Evolutionary conservation across 2,888 invertebrate species (phyloP).

Genomic region (Boloria euphrosyne): DNA sequence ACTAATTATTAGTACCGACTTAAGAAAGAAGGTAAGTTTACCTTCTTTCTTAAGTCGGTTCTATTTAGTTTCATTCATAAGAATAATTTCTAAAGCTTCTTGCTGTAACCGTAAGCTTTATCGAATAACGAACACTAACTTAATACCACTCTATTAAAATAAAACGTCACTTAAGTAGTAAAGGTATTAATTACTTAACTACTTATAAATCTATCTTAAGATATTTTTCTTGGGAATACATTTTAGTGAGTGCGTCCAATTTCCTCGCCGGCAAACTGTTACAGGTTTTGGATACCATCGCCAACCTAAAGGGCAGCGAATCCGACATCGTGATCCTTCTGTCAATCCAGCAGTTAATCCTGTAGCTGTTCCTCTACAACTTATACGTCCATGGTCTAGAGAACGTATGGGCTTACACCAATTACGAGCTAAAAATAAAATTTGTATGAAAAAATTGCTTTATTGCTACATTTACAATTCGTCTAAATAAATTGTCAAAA

Average conservation of each 20-base stretch:
- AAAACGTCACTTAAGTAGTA: too few species aligned
- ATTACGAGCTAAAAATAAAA: conserved; percentile 51
- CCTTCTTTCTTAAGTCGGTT: too few species aligned
- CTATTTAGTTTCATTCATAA: too few species aligned
- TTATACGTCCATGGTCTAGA: conserved; percentile 62
- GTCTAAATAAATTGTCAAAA: neutral
- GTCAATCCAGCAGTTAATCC: conserved; percentile 47
- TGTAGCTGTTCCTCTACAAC: conserved; percentile 59
- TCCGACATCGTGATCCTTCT: conserved; percentile 67
- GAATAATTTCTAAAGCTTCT: too few species aligned
- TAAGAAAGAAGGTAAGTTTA: too few species aligned
- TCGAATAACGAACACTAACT: too few species aligned
- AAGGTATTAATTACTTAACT: too few species aligned
- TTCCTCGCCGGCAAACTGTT: conserved; percentile 62
- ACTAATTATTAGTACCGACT: too few species aligned
- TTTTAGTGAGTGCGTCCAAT: conserved; percentile 59
- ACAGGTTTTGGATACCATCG: conserved; percentile 50
- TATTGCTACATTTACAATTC: neutral
- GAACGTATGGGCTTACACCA: conserved; percentile 61
- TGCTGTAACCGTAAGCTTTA: too few species aligned
- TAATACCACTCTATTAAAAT: too few species aligned
- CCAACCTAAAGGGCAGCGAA: conserved; percentile 62
- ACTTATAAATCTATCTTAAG: neutral
- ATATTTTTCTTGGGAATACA: conserved; percentile 50
- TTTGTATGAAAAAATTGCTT: conserved; percentile 12